Conservation (phyloP, 2,113 vertebrate species). For the Mionectes macconnelli region DNA sequence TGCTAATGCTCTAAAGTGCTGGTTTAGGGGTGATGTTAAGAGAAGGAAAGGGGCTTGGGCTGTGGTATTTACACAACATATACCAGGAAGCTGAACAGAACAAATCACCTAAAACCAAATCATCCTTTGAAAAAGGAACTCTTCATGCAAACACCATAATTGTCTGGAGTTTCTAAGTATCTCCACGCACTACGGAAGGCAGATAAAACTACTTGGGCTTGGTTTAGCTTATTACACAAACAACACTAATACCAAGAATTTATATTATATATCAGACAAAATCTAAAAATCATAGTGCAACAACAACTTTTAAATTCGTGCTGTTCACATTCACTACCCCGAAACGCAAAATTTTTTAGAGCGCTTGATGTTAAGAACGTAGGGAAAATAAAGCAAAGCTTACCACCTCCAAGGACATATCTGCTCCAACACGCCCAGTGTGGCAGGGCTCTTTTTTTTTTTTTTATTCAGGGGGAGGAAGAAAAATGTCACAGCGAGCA, state of each 20-base stretch:
- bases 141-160: neutral
- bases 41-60: neutral
- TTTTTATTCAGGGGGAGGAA: constrained; percentile 47
- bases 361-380: neutral
- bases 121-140: neutral
- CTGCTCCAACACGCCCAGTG: constrained; percentile 60
- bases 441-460: neutral
- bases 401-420: constrained; percentile 71
- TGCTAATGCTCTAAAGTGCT: neutral
- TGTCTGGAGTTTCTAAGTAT: neutral
- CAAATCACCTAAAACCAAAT: neutral
- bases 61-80: neutral
- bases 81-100: neutral
- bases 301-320: neutral
- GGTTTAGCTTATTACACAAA: neutral
- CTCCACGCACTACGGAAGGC: neutral
- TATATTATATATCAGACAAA: neutral
- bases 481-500: constrained; percentile 51
- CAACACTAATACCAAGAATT: neutral
- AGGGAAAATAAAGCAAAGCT: constrained; percentile 5
- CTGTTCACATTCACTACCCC: accelerated
- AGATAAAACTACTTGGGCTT: no score
- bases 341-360: accelerated
- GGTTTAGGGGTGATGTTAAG: neutral
- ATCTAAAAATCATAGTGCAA: neutral